phyloP scores from a whole-genome alignment of 2,888 invertebrate species.

The Phaedon cochleariae region DNA sequence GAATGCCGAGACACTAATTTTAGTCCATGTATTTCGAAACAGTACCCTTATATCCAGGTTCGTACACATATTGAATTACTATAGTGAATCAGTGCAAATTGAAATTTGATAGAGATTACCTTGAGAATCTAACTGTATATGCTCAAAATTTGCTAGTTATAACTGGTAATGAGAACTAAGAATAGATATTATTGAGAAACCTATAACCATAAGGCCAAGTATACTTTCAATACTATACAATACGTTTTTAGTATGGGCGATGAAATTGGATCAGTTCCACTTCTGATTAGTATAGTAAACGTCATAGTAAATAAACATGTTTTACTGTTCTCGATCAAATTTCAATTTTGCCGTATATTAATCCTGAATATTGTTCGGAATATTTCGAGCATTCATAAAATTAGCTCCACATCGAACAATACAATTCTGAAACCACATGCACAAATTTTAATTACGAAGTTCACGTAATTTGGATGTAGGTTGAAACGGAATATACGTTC shows the following conservation, averaged over 20 bases:
- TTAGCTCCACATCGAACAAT: background rate
- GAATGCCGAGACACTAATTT: no score
- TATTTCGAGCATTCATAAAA: conserved; percentile 5
- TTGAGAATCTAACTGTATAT: no score
- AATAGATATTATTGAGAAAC: background rate
- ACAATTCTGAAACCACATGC: background rate
- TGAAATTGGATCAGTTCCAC: conserved; percentile 7
- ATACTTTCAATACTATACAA: background rate
- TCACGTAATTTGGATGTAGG: background rate
- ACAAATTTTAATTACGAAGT: background rate
- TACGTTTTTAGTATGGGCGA: background rate
- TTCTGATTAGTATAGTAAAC: conserved; percentile 14
- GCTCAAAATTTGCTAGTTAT: background rate
- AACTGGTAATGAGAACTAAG: background rate
- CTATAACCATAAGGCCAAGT: no score
- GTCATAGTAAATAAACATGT: conserved; percentile 12
- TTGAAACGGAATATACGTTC: background rate
- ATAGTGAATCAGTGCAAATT: no score
- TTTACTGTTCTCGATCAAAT: conserved; percentile 11
- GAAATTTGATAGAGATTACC: no score
- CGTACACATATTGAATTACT: no score
- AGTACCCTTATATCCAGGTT: no score
- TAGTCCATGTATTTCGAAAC: no score
- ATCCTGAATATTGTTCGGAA: conserved; percentile 5
- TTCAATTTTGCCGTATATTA: background rate